A percentile compares a stretch with the other conserved stretches of the same genome.
phyloP scores from a whole-genome alignment of 2,113 vertebrate genomes.

The Onychorhynchus coronatus region DNA sequence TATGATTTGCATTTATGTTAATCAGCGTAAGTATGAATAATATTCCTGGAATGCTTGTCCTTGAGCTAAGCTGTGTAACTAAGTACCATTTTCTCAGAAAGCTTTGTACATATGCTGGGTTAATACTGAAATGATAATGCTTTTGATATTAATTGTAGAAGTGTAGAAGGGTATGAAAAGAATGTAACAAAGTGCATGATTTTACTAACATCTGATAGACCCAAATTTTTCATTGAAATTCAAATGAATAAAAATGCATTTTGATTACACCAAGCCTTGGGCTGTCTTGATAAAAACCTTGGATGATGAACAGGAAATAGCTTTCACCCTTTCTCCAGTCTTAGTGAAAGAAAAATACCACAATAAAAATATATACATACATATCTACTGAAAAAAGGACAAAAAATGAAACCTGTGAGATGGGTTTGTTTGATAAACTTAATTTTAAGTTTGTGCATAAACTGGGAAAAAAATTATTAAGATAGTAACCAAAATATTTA shows the following conservation, averaged over 20 bases:
- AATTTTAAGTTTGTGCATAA: not conserved
- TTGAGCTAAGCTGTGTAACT: constrained; percentile 40
- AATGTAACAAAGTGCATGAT: constrained; percentile 8
- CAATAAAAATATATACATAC: not conserved
- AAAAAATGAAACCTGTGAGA: not conserved
- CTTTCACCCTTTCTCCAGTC: not conserved
- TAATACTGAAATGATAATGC: constrained; percentile 36
- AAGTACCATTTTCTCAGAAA: not conserved
- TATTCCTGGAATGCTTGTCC: constrained; percentile 56
- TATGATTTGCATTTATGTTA: constrained; percentile 65
- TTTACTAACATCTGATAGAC: not conserved
- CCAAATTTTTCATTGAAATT: constrained; percentile 33
- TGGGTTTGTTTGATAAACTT: not conserved
- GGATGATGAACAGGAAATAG: not conserved
- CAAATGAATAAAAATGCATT: constrained; percentile 29
- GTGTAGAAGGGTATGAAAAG: constrained; percentile 21
- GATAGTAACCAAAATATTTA: not conserved
- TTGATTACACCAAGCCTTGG: not conserved
- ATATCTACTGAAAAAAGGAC: not conserved
- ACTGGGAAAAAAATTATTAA: not conserved
- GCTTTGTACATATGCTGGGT: constrained; percentile 40
- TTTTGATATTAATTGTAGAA: constrained; percentile 22
- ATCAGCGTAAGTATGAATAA: constrained; percentile 57
- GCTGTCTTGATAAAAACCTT: not conserved
- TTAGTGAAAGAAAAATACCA: not conserved